phyloP scores from a whole-genome alignment of 2,797 vertebrate species.

The Phoebastria nigripes region DNA sequence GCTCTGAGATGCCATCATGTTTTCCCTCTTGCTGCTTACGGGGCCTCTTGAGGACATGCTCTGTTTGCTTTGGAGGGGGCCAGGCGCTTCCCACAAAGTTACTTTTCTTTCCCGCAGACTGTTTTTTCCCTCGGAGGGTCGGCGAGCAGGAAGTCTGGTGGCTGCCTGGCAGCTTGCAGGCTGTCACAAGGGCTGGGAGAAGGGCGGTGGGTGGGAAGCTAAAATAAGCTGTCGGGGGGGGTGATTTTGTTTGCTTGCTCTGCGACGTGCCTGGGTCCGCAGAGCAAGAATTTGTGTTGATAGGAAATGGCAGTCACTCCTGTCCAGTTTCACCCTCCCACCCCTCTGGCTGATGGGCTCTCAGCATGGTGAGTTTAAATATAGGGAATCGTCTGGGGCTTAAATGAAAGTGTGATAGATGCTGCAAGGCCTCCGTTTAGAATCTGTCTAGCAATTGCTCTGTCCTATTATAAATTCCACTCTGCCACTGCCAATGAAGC shows the following conservation, averaged over 20 bases:
- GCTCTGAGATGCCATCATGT: background rate
- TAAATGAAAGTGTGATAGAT: background rate
- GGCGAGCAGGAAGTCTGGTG: background rate
- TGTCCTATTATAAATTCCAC: background rate
- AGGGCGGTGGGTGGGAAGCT: background rate
- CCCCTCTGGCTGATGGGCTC: background rate
- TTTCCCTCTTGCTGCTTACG: background rate
- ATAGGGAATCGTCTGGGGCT: background rate
- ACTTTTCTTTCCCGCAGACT: background rate
- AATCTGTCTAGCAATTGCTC: background rate
- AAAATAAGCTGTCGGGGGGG: background rate
- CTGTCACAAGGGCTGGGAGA: background rate
- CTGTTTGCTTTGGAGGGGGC: background rate
- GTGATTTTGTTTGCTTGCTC: background rate
- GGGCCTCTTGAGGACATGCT: background rate
- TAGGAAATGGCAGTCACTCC: background rate
- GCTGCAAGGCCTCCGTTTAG: background rate
- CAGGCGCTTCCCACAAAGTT: background rate
- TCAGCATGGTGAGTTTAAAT: background rate
- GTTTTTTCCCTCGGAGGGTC: background rate
- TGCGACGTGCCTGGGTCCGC: background rate
- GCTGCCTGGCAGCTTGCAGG: rapidly evolving
- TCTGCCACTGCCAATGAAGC: too few species aligned
- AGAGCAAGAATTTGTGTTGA: background rate
- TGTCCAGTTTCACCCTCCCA: rapidly evolving